A percentile compares a stretch with the other conserved stretches of the same genome.
Evolutionary conservation across 1,140 invertebrate species (phyloP).

Genomic region (Ooceraea biroi): DNA sequence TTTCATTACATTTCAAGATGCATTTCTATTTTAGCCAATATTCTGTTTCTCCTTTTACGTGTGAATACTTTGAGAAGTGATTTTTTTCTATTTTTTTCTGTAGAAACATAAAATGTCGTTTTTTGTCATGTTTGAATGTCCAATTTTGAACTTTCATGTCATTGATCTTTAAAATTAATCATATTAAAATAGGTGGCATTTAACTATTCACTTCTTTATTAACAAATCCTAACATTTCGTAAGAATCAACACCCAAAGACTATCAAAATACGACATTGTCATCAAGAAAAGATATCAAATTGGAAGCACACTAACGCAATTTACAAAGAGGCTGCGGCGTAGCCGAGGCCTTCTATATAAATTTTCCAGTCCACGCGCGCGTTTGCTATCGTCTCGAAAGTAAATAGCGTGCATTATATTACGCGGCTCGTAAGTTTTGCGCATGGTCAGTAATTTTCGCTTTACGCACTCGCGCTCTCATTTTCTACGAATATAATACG

Average conservation of each 20-base stretch:
- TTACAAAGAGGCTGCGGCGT: too few relatives aligned
- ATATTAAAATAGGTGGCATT: not conserved
- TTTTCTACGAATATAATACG: conserved; percentile 65
- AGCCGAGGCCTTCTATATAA: conserved; percentile 11
- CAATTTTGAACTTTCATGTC: not conserved
- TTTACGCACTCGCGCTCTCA: conserved; percentile 32
- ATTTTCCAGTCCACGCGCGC: conserved; percentile 22
- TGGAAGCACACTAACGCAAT: too few relatives aligned
- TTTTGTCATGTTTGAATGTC: not conserved
- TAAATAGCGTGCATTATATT: conserved; percentile 48
- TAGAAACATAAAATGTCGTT: not conserved
- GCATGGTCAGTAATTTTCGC: conserved; percentile 45
- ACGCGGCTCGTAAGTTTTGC: conserved; percentile 27
- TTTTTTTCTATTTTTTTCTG: not conserved
- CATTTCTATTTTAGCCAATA: not conserved
- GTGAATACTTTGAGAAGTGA: too few relatives aligned
- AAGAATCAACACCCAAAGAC: too few relatives aligned
- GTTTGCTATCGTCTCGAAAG: conserved; percentile 27
- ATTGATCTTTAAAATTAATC: not conserved
- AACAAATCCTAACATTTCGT: too few relatives aligned
- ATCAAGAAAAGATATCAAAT: too few relatives aligned
- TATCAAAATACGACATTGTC: too few relatives aligned
- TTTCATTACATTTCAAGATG: not conserved
- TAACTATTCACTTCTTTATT: not conserved
- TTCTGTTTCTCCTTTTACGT: too few relatives aligned